These are phyloP conservation scores for Colius striatus DNA, from an alignment of 2,113 vertebrate genomes.

Conservation along the genomic window DNA sequence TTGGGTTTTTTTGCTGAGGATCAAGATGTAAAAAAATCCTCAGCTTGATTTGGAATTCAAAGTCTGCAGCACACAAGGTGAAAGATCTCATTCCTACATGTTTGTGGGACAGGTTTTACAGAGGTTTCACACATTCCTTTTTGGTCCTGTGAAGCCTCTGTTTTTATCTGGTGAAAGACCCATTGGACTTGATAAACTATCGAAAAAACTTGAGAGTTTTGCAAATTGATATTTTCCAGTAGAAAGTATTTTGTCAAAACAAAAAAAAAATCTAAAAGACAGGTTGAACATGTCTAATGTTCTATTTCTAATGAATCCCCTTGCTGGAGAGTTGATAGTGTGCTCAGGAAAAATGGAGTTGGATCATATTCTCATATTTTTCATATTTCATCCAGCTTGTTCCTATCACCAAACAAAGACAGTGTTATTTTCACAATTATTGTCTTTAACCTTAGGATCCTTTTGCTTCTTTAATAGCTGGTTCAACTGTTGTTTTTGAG, in stretches of 20 bases:
- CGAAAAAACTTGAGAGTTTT: not conserved
- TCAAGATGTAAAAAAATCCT: not conserved
- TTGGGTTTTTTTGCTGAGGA: not conserved
- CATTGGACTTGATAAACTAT: not conserved
- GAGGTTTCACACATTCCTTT: no score
- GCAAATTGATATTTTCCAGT: not conserved
- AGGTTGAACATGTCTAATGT: not conserved
- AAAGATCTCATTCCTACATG: not conserved
- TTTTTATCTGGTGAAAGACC: not conserved
- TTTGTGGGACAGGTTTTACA: not conserved
- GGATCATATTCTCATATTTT: not conserved
- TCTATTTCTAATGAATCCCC: not conserved
- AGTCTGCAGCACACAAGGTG: not conserved
- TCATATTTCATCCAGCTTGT: not conserved
- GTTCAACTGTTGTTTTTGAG: constrained; percentile 27
- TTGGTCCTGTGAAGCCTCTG: not conserved
- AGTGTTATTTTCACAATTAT: constrained; percentile 6
- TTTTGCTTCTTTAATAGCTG: constrained; percentile 24
- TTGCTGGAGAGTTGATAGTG: not conserved
- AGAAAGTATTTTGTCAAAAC: not conserved
- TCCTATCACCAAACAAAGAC: not conserved
- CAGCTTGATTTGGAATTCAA: not conserved
- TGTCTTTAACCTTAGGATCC: not conserved
- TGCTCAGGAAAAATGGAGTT: not conserved
- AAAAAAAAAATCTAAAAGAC: not conserved